Evolutionary conservation across 2,797 vertebrate species (phyloP).

Genomic region (Cossypha heuglini): DNA sequence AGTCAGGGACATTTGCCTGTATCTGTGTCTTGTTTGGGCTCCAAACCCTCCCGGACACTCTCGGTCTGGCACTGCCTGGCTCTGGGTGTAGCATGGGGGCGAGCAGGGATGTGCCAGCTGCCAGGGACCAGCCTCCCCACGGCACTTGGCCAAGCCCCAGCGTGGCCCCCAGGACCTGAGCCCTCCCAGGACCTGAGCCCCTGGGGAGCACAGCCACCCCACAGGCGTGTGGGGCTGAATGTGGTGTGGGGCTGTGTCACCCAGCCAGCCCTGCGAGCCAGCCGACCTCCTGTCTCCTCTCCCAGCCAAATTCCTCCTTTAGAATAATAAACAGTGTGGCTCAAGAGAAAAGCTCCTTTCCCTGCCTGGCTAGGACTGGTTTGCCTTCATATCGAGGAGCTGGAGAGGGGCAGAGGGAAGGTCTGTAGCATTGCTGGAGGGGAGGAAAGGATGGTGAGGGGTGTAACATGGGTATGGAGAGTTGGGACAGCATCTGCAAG

Average conservation of each 20-base stretch:
- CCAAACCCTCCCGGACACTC: not conserved
- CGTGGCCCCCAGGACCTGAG: rapidly evolving
- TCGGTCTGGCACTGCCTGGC: rapidly evolving
- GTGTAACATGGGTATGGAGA: rapidly evolving
- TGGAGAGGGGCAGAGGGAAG: not conserved
- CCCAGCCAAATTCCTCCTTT: constrained; percentile 75
- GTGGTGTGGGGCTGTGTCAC: not conserved
- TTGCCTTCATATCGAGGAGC: not conserved
- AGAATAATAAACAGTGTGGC: constrained; percentile 78
- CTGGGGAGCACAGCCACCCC: not conserved
- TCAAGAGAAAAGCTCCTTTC: constrained; percentile 50
- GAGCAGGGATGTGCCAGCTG: not conserved
- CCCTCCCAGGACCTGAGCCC: not conserved
- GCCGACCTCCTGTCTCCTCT: constrained; percentile 66
- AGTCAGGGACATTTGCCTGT: not conserved
- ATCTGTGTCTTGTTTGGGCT: not conserved
- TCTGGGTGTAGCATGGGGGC: rapidly evolving
- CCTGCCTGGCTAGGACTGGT: constrained; percentile 30
- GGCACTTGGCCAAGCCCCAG: not conserved
- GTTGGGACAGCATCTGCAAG: not conserved
- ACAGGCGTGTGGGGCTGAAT: not conserved
- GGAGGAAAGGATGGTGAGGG: not conserved
- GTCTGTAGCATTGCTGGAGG: rapidly evolving
- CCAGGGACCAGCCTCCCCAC: rapidly evolving
- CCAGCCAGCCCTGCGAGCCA: constrained; percentile 25